Evolutionary conservation across 2,113 vertebrate genomes (phyloP), one percentile per base, ranked within the genome.

Genomic region (Sclerurus mexicanus): DNA sequence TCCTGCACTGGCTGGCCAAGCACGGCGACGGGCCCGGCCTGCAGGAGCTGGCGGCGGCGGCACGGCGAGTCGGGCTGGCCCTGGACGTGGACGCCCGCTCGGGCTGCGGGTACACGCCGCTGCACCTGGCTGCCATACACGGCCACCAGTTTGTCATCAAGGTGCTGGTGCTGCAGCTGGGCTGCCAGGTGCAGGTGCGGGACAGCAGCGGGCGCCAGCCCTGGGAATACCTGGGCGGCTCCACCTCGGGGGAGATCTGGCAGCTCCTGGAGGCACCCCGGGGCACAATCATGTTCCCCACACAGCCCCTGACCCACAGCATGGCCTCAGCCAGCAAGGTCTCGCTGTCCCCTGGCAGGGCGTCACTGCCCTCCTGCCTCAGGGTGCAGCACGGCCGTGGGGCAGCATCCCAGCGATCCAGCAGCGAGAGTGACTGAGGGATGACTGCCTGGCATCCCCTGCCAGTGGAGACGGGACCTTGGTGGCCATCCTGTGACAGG

Each of bases 1-100:
- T 98, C 10, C 98, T 99, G 69, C 99, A 99, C 98, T 99, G 99
- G 99, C 98, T 99, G 62, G 99, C 99, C 79, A 99, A 99, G 92
- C 99, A 99, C 0, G 99, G 99, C 0, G 97, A 98, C 58, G 98
- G 98, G 62, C 37, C 96, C 4, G 99, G 98, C 59, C 98, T 99
- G 93, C 98, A 98, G 97, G 98, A 98, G 18, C 96, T 99, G 63
- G 98, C 98, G 39, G 98, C 96, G 0, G 98, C 98, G 0, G 98
- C 98, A 0, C 79, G 47, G 31, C 98, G 97, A 73, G 75, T 81
- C 0, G 98, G 99, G 42, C 53, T 99, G 95, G 74, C 66, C 17
- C 98, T 99, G 14, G 98, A 99, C 7, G 87, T 98, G 7, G 97
- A 99, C 0, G 97, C 97, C 53, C 98, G 96, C 91, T 98, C 98